These are phyloP conservation scores for Onychorhynchus coronatus DNA, from an alignment of 2,113 vertebrate species.

Conservation along the genomic window DNA sequence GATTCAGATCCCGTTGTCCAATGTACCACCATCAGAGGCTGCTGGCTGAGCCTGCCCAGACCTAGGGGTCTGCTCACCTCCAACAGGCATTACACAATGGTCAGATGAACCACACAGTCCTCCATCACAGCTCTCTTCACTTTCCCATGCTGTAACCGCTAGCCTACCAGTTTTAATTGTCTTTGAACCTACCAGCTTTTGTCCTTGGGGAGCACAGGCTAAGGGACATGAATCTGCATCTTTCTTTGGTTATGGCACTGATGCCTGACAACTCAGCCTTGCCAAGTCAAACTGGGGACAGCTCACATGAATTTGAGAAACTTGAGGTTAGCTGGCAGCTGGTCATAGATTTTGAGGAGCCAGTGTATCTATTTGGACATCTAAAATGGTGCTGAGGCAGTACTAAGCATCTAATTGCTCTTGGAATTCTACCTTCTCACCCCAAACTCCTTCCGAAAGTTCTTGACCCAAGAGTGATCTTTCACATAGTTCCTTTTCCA, in stretches of 20 bases:
- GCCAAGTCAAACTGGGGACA: background rate
- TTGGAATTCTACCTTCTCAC: background rate
- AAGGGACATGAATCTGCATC: accelerated
- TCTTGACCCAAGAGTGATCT: background rate
- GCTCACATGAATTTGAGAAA: background rate
- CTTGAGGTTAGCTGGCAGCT: background rate
- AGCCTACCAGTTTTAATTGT: background rate
- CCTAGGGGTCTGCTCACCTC: background rate
- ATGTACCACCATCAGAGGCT: background rate
- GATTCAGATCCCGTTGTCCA: background rate
- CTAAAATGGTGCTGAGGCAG: background rate
- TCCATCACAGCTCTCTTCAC: background rate
- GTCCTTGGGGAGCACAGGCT: background rate
- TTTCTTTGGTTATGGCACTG: background rate
- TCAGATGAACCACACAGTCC: background rate
- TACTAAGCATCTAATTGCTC: background rate
- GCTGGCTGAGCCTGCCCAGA: background rate
- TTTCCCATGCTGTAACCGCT: background rate
- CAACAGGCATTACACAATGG: background rate
- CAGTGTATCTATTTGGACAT: background rate
- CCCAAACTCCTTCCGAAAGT: background rate
- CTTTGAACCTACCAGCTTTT: background rate
- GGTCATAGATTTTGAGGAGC: background rate
- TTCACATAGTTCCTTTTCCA: background rate
- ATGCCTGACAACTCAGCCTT: background rate